Conservation (phyloP, 2,113 vertebrate genomes). For the Genyomyrus donnyi region DNA sequence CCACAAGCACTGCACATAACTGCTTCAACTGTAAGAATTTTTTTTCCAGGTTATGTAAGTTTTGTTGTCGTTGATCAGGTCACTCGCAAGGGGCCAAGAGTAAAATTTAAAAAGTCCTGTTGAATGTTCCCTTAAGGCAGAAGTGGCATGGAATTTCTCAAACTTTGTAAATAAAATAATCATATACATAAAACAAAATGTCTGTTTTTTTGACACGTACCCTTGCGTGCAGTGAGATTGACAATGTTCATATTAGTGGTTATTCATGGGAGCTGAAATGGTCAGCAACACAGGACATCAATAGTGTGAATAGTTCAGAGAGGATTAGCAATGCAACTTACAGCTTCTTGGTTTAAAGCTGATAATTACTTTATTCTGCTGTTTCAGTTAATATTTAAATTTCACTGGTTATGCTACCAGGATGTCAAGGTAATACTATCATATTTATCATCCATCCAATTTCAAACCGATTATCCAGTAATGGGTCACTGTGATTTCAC, state of each 20-base stretch:
- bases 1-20: neutral
- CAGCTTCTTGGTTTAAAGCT: neutral
- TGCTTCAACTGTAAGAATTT: neutral
- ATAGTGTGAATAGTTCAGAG: neutral
- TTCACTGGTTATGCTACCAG: neutral
- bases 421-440: neutral
- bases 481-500: neutral
- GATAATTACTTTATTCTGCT: neutral
- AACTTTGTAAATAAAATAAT: neutral
- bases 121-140: neutral
- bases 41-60: neutral
- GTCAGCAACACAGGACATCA: neutral
- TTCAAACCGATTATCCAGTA: neutral
- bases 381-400: neutral
- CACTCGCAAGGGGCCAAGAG: neutral
- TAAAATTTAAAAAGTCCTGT: neutral
- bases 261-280: neutral
- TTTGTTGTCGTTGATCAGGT: neutral
- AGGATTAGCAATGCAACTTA: neutral
- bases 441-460: neutral
- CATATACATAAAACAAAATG: neutral
- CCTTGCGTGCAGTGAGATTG: neutral
- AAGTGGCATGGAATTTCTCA: neutral
- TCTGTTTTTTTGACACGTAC: neutral
- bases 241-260: neutral